Evolutionary conservation across 1,140 invertebrate genomes (phyloP).

Genomic region (Diorhabda elongata): DNA sequence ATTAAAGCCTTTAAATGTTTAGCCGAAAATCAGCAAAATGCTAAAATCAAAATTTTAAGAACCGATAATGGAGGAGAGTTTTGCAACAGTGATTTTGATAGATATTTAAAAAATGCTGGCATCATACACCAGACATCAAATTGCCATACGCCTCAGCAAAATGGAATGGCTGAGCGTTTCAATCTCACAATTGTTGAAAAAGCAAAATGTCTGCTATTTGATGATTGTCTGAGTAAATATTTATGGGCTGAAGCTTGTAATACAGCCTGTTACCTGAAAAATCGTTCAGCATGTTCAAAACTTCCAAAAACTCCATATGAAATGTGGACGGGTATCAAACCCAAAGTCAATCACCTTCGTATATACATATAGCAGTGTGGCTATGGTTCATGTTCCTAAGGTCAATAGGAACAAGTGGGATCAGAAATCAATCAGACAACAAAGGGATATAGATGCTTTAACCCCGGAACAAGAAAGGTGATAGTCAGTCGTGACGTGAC

Average conservation of each 20-base stretch:
- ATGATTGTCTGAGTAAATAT: conserved; percentile 35
- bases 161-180: conserved; percentile 46
- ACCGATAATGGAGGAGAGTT: conserved; percentile 35
- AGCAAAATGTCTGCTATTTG: conserved; percentile 43
- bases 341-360: too few relatives aligned
- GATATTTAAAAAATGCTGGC: conserved; percentile 32
- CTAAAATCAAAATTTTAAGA: conserved; percentile 39
- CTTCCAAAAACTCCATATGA: neutral
- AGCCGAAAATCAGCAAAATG: conserved; percentile 37
- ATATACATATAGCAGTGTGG: too few relatives aligned
- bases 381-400: too few relatives aligned
- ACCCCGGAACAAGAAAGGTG: too few relatives aligned
- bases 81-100: conserved; percentile 28
- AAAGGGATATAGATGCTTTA: too few relatives aligned
- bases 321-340: too few relatives aligned
- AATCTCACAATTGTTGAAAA: conserved; percentile 46
- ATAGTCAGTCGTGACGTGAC: too few relatives aligned
- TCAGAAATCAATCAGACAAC: neutral
- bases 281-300: neutral
- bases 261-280: conserved; percentile 34
- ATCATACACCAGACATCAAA: conserved; percentile 33
- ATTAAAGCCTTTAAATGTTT: conserved; percentile 35
- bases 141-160: conserved; percentile 46
- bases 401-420: neutral
- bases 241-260: conserved; percentile 48